Evolutionary conservation across 2,888 invertebrate species (phyloP), one percentile per base, ranked within the genome.

Genomic region (Pseudanteris insignis): DNA sequence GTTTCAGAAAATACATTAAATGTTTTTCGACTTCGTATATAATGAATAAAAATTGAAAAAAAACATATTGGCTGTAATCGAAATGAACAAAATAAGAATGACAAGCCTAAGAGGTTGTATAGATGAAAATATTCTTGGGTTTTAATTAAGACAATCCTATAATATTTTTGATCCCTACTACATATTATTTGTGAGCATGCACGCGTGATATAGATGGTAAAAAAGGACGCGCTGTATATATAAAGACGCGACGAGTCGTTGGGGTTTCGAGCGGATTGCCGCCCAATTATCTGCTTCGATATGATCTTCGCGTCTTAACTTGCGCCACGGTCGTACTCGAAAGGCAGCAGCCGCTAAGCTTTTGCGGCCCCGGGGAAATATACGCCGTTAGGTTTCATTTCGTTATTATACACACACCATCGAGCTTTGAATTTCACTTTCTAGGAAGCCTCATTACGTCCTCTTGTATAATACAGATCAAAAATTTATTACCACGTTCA

Each of bases 281-380:
- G 73, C 71, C 72, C 78, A 78, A 78, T 64, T 64, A 64, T 77
- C 78, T 75, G 72, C 75, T 72, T 69, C 71, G 76, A 78, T 77
- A 75, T 74, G 74, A 75, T 76, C 75, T 76, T 73, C 73, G 68
- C 71, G 65, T 70, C 71, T 73, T 71, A 70, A 59, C 64, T 63
- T 50, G 54, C 37, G 29, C 34, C 51, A 40, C 57, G 37, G 58
- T 47, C 53, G 58, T 57, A 37, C 62, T 33, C 50, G 51, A 58
- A 66, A 66, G 50, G 58, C 65, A 65, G 63, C 65, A 65, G 55
- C 61, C 50, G 69, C 70, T 76, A 75, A 76, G 74, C 75, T 69
- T 64, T 62, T 57, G 54, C 57, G 63, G 62, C 77, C 75, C 77
- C 68, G 69, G 77, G 77, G 77, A 77, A 77, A 77, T 77, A 76